Conservation (phyloP, 2,797 vertebrate genomes). For the Cacajao melanocephalus region DNA sequence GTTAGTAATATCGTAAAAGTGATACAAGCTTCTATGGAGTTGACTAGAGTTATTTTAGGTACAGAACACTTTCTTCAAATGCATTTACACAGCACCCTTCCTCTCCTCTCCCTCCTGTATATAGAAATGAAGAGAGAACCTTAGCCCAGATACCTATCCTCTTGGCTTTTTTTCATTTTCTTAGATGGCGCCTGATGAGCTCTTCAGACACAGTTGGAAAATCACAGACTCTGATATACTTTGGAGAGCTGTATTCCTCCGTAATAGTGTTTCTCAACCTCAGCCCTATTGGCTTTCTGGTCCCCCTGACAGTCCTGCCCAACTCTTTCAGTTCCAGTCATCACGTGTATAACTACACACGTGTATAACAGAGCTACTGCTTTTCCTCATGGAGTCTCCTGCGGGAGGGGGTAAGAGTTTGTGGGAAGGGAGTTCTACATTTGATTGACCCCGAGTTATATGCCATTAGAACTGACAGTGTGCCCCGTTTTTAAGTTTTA, state of each 20-base stretch:
- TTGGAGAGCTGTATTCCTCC: background rate
- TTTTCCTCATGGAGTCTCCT: background rate
- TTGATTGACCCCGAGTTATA: background rate
- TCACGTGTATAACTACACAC: background rate
- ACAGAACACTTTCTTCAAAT: background rate
- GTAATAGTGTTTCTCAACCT: background rate
- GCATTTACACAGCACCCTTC: background rate
- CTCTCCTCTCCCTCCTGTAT: fast-evolving
- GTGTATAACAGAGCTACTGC: background rate
- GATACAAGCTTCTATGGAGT: background rate
- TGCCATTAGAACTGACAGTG: background rate
- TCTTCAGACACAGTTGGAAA: background rate
- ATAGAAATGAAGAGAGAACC: background rate
- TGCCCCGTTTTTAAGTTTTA: background rate
- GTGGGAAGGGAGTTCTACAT: background rate
- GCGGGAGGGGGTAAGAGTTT: too few species aligned
- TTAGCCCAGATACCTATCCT: background rate
- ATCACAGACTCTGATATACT: background rate
- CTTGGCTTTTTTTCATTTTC: background rate
- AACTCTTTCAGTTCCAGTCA: background rate
- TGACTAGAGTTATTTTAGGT: background rate
- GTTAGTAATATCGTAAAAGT: background rate
- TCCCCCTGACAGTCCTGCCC: background rate
- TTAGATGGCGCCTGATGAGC: background rate
- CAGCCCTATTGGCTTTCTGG: background rate